Conservation (phyloP, 2,113 vertebrate genomes). For the Octodon degus region DNA sequence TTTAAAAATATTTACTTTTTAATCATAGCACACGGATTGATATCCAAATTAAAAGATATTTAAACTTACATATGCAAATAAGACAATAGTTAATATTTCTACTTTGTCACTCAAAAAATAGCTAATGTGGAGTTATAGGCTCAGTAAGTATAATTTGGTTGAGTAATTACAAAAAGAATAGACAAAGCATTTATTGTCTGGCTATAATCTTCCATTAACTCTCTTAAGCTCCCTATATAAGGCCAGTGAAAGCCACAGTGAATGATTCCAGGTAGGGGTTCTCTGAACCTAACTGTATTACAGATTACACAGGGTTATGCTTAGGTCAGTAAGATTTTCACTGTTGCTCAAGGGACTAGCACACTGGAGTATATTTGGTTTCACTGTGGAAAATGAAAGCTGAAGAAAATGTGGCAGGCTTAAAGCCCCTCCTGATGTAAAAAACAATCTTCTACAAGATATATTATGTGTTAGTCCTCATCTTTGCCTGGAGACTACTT, state of each 20-base stretch:
- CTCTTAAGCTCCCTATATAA: background rate
- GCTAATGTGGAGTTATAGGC: background rate
- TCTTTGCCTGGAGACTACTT: background rate
- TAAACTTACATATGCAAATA: conserved; percentile 9
- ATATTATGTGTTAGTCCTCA: background rate
- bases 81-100: conserved; percentile 37
- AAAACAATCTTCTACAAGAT: background rate
- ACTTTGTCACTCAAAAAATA: conserved; percentile 43
- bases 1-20: conserved; percentile 69
- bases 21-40: background rate
- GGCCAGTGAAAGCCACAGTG: conserved; percentile 21
- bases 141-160: conserved; percentile 53
- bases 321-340: conserved; percentile 31
- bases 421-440: background rate
- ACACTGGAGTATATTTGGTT: conserved; percentile 20
- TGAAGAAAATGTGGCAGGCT: background rate
- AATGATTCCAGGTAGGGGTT: conserved; percentile 3
- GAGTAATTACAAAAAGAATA: background rate
- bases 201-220: conserved; percentile 45
- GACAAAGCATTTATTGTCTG: background rate
- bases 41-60: conserved; percentile 49
- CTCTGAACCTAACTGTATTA: background rate
- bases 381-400: conserved; percentile 11
- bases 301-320: background rate
- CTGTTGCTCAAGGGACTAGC: conserved; percentile 1